Base-by-base conservation (phyloP, 2,888 invertebrate genomes). In the Pristionchus fissidentatus region DNA sequence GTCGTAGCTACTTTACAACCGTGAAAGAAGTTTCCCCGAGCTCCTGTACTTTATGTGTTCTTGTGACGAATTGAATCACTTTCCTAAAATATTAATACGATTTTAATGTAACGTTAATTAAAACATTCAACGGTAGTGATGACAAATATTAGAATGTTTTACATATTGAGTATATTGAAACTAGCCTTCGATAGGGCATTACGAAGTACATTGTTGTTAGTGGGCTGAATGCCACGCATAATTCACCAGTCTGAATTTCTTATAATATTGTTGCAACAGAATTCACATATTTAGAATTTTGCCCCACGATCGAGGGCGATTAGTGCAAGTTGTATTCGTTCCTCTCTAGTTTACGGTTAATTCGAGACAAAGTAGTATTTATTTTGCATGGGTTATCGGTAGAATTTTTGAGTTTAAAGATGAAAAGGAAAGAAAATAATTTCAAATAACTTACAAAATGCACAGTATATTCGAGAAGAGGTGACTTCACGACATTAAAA, bases 121-220 rank as follows among this genome's bases (percentile, higher is more conserved):
- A 29, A 57, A 5, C 57, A 8, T 0, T 10, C 7, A 57, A n/a
- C 26, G 22, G 26, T 57, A 10, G 10, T 26, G n/a, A 13, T 57
- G 10, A 57, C 0, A 57, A 57, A 26, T 57, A 4, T 57, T 19
- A n/a, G n/a, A n/a, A n/a, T n/a, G 57, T n/a, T n/a, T 2, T 19
- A n/a, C 22, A 8, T 22, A 57, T 1, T n/a, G 15, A n/a, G 2
- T 8, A 57, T n/a, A 10, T 2, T 57, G 22, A 57, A 22, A 46
- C 73, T 73, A n/a, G 43, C 73, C 19, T 26, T n/a, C 73, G 41
- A 15, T 73, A 73, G 26, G 73, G 46, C 29, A 43, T 73, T 26
- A 43, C 73, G 29, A 73, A 73, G 46, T 73, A 73, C 7, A 73
- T 29, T 5, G 73, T 73, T 19, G 46, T 29, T 2, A 73, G 29